A percentile compares a stretch with the other conserved stretches of the same genome.
phyloP scores from a whole-genome alignment of 1,140 invertebrate genomes.

The Mycetomoellerius zeteki region DNA sequence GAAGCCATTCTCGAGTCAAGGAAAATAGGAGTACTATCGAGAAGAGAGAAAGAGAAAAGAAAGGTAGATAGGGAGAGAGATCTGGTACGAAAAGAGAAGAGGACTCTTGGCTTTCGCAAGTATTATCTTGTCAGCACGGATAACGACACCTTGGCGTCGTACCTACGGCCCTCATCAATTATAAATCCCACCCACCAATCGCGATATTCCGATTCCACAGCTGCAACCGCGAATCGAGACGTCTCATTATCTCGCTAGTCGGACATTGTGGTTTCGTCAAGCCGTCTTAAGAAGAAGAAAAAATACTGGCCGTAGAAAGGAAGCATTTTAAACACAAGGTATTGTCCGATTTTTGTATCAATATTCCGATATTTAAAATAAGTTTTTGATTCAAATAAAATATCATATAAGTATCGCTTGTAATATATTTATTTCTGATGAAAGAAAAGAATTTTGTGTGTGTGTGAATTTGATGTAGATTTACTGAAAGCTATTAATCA shows the following conservation, averaged over 20 bases:
- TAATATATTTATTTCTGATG: background rate
- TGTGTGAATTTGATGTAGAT: background rate
- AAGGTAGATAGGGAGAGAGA: slow-evolving; percentile 68
- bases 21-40: slow-evolving; percentile 79
- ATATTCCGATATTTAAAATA: background rate
- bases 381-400: background rate
- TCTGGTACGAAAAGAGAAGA: slow-evolving; percentile 56
- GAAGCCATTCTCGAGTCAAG: slow-evolving; percentile 66
- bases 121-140: slow-evolving; percentile 85
- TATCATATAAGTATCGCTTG: background rate
- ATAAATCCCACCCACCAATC: slow-evolving; percentile 83
- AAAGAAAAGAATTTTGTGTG: background rate
- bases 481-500: background rate
- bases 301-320: background rate
- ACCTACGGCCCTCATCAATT: slow-evolving; percentile 84
- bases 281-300: slow-evolving; percentile 16
- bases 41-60: slow-evolving; percentile 60
- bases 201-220: slow-evolving; percentile 79
- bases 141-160: slow-evolving; percentile 84
- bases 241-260: slow-evolving; percentile 79
- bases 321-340: background rate
- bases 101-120: slow-evolving; percentile 80
- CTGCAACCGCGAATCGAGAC: slow-evolving; percentile 79
- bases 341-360: background rate
- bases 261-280: slow-evolving; percentile 69